These are phyloP conservation scores for Leptopilina drosophilae DNA, from an alignment of 2,888 invertebrate genomes.

Conservation along the genomic window DNA sequence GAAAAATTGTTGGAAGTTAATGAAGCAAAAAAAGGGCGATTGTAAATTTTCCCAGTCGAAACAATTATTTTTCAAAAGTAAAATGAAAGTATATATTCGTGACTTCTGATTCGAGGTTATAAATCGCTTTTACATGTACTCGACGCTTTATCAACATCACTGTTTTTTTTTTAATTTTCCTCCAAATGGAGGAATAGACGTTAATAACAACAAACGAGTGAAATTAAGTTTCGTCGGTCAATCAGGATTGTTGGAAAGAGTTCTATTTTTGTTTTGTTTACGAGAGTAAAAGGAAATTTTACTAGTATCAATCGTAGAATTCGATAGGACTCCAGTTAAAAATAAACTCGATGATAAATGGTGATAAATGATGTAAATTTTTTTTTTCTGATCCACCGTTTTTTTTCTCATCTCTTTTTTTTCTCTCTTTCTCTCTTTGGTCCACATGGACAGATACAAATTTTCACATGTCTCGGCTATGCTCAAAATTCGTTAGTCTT, in stretches of 20 bases:
- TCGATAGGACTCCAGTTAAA: conserved; percentile 18
- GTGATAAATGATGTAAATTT: conserved; percentile 55
- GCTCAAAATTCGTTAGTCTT: conserved; percentile 46
- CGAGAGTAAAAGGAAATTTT: not conserved
- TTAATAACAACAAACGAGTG: conserved; percentile 21
- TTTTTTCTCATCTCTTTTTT: conserved; percentile 7
- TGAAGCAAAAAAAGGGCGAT: not conserved
- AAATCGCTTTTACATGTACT: conserved; percentile 3
- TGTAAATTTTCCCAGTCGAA: not conserved
- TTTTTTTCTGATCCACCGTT: conserved; percentile 29
- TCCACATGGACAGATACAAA: conserved; percentile 52
- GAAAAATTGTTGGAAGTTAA: not conserved
- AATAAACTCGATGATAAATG: conserved; percentile 50
- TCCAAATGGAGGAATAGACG: conserved; percentile 21
- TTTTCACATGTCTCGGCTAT: conserved; percentile 41
- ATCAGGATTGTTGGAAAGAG: conserved; percentile 18
- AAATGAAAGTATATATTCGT: not conserved
- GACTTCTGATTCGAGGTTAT: not conserved
- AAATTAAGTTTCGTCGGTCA: conserved; percentile 28
- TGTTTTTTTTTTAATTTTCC: conserved; percentile 38
- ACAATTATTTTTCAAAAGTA: not conserved
- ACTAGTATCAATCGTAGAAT: conserved; percentile 9
- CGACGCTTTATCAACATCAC: conserved; percentile 8
- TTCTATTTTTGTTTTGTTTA: not conserved
- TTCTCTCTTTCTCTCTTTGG: not conserved